phyloP scores from a whole-genome alignment of 2,888 invertebrate species.

The Cataglyphis livida region DNA sequence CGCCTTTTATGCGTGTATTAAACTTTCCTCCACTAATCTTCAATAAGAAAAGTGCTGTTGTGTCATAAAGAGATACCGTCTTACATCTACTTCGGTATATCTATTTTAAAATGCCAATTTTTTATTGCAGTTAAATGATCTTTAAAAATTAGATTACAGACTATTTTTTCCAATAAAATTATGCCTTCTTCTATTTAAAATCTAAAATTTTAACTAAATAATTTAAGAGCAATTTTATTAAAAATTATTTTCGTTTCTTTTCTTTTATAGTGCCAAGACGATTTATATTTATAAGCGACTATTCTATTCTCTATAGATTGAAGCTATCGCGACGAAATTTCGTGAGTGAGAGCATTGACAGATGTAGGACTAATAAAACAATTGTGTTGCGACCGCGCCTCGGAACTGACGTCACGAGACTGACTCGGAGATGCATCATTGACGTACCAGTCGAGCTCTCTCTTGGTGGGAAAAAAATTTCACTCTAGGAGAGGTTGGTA shows the following conservation, averaged over 20 bases:
- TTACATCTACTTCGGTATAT: no score
- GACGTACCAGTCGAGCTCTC: slow-evolving; percentile 47
- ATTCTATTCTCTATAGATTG: background rate
- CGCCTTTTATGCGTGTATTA: background rate
- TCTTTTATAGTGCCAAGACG: background rate
- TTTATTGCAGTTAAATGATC: background rate
- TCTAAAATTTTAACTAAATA: background rate
- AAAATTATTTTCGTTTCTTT: background rate
- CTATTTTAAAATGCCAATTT: background rate
- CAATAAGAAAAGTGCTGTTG: background rate
- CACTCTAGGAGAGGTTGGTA: slow-evolving; percentile 55
- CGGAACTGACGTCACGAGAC: slow-evolving; percentile 7
- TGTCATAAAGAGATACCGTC: background rate
- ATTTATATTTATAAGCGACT: background rate
- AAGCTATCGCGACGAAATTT: background rate
- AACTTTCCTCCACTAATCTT: slow-evolving; percentile 3
- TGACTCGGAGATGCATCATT: slow-evolving; percentile 5
- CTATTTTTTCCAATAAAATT: background rate
- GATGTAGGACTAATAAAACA: background rate
- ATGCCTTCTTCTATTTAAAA: background rate
- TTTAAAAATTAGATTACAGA: background rate
- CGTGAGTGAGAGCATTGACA: background rate
- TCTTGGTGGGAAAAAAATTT: slow-evolving; percentile 46
- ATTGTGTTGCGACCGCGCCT: slow-evolving; percentile 15
- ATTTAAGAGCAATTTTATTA: background rate